Conservation (phyloP, 1,140 invertebrate species). For the Leptoteleia sp. region DNA sequence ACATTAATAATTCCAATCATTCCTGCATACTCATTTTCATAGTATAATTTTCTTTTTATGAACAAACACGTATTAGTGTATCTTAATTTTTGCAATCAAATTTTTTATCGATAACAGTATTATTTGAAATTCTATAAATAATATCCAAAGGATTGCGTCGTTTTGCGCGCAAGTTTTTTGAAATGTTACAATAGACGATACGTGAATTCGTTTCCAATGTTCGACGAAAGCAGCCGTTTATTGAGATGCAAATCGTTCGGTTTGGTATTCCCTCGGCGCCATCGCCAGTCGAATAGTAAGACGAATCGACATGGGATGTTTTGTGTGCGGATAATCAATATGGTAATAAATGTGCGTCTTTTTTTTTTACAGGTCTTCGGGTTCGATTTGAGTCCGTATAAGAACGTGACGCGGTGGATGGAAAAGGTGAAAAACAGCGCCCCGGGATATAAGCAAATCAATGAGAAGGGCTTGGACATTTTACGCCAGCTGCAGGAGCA, state of each 20-base stretch:
- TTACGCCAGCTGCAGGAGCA: slow-evolving; percentile 60
- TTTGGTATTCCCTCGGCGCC: slow-evolving; percentile 38
- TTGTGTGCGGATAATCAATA: slow-evolving; percentile 50
- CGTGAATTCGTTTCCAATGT: slow-evolving; percentile 31
- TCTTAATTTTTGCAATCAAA: too few species aligned
- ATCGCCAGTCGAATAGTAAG: slow-evolving; percentile 34
- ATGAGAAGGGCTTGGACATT: slow-evolving; percentile 81
- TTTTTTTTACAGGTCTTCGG: slow-evolving; percentile 83
- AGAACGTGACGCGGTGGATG: slow-evolving; percentile 87
- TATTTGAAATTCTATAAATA: too few species aligned
- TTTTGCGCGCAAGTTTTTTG: slow-evolving; percentile 20
- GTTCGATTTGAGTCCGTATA: slow-evolving; percentile 85
- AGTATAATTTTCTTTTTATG: too few species aligned
- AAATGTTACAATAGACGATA: slow-evolving; percentile 29
- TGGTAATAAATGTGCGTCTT: slow-evolving; percentile 38
- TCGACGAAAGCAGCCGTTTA: slow-evolving; percentile 28
- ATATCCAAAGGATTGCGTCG: slow-evolving; percentile 18
- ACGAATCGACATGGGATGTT: slow-evolving; percentile 36
- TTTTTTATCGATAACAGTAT: too few species aligned
- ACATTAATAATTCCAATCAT: too few species aligned
- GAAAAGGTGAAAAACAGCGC: slow-evolving; percentile 85
- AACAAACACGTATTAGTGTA: too few species aligned
- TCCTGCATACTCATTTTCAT: too few species aligned
- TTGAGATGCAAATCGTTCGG: slow-evolving; percentile 46
- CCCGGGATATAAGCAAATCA: slow-evolving; percentile 88